Percentiles rank a stretch among this genome's conserved stretches.
Evolutionary conservation across 1,140 invertebrate species (phyloP).

Genomic region (Drosophila sucinea): DNA sequence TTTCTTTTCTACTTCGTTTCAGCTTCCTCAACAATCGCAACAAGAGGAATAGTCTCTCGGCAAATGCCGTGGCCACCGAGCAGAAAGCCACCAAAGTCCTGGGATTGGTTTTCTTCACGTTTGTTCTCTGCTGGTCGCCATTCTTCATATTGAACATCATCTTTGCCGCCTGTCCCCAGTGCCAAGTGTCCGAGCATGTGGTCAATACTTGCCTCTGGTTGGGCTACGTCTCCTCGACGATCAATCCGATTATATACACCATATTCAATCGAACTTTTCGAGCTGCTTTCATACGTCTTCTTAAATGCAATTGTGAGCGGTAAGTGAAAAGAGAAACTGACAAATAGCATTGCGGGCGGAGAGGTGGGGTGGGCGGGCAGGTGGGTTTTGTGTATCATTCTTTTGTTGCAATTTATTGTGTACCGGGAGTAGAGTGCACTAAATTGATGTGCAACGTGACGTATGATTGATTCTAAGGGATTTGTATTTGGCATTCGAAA

Average conservation of each 20-base stretch:
- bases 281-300: constrained; percentile 90
- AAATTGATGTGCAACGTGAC: constrained; percentile 70
- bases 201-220: constrained; percentile 93
- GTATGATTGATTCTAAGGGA: constrained; percentile 66
- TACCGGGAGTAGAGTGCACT: constrained; percentile 30
- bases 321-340: constrained; percentile 78
- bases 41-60: constrained; percentile 87
- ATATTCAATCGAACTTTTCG: constrained; percentile 94
- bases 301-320: constrained; percentile 90
- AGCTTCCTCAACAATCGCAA: constrained; percentile 88
- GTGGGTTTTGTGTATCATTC: neutral
- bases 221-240: constrained; percentile 94
- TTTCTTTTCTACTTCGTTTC: neutral
- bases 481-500: constrained; percentile 51
- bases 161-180: constrained; percentile 89
- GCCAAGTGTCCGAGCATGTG: constrained; percentile 86
- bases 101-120: constrained; percentile 94
- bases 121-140: constrained; percentile 95
- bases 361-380: neutral
- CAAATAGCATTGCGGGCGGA: neutral
- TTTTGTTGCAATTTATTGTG: constrained; percentile 50
- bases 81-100: constrained; percentile 92
- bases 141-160: constrained; percentile 94
- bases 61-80: constrained; percentile 91
- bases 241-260: constrained; percentile 94